Conservation (phyloP, 2,113 vertebrate genomes). For the Hipposideros armiger region DNA sequence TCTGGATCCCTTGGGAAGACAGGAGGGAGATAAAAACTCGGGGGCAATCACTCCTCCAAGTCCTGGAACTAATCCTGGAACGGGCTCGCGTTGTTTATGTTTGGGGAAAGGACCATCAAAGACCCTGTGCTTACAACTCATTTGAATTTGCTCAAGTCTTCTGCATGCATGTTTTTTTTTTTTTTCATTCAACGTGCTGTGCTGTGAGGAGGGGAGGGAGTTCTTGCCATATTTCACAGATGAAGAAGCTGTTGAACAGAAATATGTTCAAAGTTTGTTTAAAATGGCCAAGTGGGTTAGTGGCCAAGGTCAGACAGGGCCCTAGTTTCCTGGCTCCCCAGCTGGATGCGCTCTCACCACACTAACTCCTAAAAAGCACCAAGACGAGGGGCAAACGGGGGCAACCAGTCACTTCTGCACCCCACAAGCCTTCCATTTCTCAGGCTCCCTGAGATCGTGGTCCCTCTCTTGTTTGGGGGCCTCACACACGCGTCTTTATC, state of each 20-base stretch:
- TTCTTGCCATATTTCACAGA: background rate
- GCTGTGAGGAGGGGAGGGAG: background rate
- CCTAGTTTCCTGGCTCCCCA: background rate
- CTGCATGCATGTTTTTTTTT: slow-evolving; percentile 14
- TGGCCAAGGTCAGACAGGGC: background rate
- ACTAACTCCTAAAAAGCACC: background rate
- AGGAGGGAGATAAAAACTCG: background rate
- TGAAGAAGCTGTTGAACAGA: background rate
- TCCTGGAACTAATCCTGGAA: background rate
- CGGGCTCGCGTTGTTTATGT: background rate
- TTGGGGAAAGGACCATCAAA: too few relatives aligned
- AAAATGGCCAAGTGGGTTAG: background rate
- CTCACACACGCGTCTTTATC: background rate
- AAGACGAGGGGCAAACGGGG: fast-evolving
- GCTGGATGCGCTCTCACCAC: background rate
- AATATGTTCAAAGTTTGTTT: background rate
- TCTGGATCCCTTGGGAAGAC: background rate
- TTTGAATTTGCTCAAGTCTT: background rate
- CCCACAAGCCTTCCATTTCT: background rate
- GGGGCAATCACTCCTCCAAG: background rate
- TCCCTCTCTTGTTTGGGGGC: background rate
- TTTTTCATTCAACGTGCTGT: background rate
- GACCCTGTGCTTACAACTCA: background rate
- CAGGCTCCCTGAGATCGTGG: background rate
- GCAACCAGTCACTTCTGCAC: too few relatives aligned